Evolutionary conservation across 2,113 vertebrate genomes (phyloP).

Genomic region (Glaucomys volans): DNA sequence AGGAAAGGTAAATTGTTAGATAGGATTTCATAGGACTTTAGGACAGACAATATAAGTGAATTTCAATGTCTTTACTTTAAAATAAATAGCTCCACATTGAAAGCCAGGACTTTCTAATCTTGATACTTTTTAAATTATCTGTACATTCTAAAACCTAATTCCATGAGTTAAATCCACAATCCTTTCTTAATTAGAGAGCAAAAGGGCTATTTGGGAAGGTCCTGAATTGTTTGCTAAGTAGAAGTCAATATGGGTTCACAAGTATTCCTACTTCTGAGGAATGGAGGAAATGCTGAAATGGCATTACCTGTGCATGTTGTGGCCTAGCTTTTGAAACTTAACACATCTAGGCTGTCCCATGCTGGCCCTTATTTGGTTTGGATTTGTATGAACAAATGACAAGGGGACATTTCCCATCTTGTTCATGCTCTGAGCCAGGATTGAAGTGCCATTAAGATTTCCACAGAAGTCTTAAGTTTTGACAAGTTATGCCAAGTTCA

Average conservation of each 20-base stretch:
- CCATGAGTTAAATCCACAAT: not conserved
- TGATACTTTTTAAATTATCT: not conserved
- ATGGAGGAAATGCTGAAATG: not conserved
- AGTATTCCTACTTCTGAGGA: not conserved
- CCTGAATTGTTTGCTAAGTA: not conserved
- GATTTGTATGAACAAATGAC: not conserved
- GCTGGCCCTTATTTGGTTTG: conserved; percentile 30
- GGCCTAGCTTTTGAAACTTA: not conserved
- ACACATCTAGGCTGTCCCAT: not conserved
- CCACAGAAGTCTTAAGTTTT: conserved; percentile 10
- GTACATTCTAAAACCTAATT: not conserved
- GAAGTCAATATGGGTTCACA: not conserved
- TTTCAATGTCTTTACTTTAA: not conserved
- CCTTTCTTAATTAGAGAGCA: not conserved
- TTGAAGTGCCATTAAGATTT: conserved; percentile 30
- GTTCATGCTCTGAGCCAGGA: not conserved
- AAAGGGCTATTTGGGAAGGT: not conserved
- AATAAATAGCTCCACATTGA: not conserved
- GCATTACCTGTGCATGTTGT: not conserved
- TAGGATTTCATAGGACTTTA: not conserved
- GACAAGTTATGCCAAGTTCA: conserved; percentile 19
- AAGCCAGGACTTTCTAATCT: not conserved
- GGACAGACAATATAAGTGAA: not conserved
- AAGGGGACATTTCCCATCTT: not conserved
- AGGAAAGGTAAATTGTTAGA: not conserved